Evolutionary conservation across 1,140 invertebrate species (phyloP).

Genomic region (Globodera ellingtonae): DNA sequence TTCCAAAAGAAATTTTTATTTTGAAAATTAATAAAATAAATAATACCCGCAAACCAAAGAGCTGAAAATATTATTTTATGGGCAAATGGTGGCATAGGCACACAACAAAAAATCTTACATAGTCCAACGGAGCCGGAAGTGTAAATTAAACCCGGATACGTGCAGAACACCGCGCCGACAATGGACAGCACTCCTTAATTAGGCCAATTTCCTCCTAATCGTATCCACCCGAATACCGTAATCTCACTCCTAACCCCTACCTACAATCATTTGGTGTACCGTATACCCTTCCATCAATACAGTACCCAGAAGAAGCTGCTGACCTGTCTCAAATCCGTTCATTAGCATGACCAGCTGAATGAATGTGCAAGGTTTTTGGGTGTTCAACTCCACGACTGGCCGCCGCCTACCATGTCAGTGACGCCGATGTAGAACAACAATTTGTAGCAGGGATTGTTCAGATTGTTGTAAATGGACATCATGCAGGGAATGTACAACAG

Average conservation of each 20-base stretch:
- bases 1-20: not conserved
- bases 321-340: conserved; percentile 25
- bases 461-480: conserved; percentile 30
- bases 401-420: conserved; percentile 13
- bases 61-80: conserved; percentile 12
- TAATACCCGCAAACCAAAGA: conserved; percentile 20
- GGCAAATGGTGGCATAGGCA: not conserved
- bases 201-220: not conserved
- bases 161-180: conserved; percentile 30
- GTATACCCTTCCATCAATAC: conserved; percentile 4
- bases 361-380: not conserved
- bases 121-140: conserved; percentile 17
- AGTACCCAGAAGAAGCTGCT: not conserved
- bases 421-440: conserved; percentile 35
- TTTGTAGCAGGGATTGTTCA: conserved; percentile 38
- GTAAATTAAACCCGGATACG: conserved; percentile 30
- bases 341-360: conserved; percentile 24
- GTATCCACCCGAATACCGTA: too few relatives aligned
- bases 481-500: conserved; percentile 36
- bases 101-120: not conserved
- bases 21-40: not conserved
- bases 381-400: not conserved
- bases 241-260: too few relatives aligned
- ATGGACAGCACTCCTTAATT: not conserved
- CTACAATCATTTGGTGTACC: too few relatives aligned